Evolutionary conservation across 1,140 invertebrate genomes (phyloP).

Genomic region (Gryon sp.): DNA sequence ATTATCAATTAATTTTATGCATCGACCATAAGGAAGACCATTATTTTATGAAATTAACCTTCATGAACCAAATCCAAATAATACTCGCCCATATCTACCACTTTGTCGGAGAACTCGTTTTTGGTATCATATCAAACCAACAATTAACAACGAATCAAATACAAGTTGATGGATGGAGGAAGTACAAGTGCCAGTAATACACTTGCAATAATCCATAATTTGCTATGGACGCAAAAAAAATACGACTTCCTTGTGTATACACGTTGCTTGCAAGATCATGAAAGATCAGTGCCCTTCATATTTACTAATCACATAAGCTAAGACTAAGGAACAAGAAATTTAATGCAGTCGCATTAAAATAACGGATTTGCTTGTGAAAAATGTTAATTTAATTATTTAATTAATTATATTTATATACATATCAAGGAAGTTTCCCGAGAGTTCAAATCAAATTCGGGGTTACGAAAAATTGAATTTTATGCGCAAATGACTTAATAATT

Average conservation of each 20-base stretch:
- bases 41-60: not conserved
- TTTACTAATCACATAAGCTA: slow-evolving; percentile 48
- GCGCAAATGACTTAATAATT: slow-evolving; percentile 31
- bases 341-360: slow-evolving; percentile 38
- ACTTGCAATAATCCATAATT: slow-evolving; percentile 57
- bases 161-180: slow-evolving; percentile 56
- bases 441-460: slow-evolving; percentile 29
- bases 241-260: slow-evolving; percentile 50
- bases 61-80: slow-evolving; percentile 1
- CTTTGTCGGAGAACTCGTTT: slow-evolving; percentile 12
- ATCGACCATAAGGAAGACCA: not conserved
- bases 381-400: slow-evolving; percentile 56
- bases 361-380: slow-evolving; percentile 48
- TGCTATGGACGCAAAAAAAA: slow-evolving; percentile 44
- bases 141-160: slow-evolving; percentile 46
- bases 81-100: not conserved
- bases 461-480: slow-evolving; percentile 27
- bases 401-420: slow-evolving; percentile 44
- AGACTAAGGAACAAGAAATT: slow-evolving; percentile 26
- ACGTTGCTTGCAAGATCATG: slow-evolving; percentile 32
- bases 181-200: slow-evolving; percentile 45
- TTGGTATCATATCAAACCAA: slow-evolving; percentile 10
- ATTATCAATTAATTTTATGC: too few species aligned
- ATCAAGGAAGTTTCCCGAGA: slow-evolving; percentile 24
- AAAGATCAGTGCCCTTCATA: slow-evolving; percentile 52